Conservation (phyloP, 1,140 invertebrate species). For the Philopotamus ludificatus region DNA sequence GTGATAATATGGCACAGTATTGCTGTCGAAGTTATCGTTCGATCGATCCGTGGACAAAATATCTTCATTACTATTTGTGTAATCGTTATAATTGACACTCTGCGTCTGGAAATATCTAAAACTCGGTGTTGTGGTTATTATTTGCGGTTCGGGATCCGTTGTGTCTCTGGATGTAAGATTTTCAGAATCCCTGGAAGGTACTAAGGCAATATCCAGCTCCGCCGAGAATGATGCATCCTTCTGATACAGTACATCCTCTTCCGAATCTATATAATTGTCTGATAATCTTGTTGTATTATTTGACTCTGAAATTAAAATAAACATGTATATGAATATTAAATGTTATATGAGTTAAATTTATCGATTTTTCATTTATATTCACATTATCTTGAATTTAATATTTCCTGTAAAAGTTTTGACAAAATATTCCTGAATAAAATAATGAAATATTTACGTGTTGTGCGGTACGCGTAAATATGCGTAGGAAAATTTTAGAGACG, state of each 20-base stretch:
- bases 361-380: too few species aligned
- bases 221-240: slow-evolving; percentile 80
- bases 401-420: too few species aligned
- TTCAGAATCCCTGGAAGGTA: slow-evolving; percentile 35
- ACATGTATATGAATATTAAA: too few species aligned
- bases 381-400: too few species aligned
- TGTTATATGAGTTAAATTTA: too few species aligned
- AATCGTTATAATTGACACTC: slow-evolving; percentile 41
- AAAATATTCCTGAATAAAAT: too few species aligned
- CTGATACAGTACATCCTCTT: slow-evolving; percentile 78
- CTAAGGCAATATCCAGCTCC: slow-evolving; percentile 58
- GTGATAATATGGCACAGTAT: slow-evolving; percentile 19
- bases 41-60: slow-evolving; percentile 2
- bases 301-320: too few species aligned
- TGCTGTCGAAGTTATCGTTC: slow-evolving; percentile 23
- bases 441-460: too few species aligned
- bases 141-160: not conserved
- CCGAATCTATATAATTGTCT: slow-evolving; percentile 57
- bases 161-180: slow-evolving; percentile 13
- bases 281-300: slow-evolving; percentile 63
- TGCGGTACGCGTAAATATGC: too few species aligned
- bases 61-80: slow-evolving; percentile 45
- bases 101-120: slow-evolving; percentile 23
- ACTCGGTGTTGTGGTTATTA: slow-evolving; percentile 13
- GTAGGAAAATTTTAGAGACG: too few species aligned